Conservation (phyloP, 2,888 invertebrate genomes). For the Sialis lutaria region DNA sequence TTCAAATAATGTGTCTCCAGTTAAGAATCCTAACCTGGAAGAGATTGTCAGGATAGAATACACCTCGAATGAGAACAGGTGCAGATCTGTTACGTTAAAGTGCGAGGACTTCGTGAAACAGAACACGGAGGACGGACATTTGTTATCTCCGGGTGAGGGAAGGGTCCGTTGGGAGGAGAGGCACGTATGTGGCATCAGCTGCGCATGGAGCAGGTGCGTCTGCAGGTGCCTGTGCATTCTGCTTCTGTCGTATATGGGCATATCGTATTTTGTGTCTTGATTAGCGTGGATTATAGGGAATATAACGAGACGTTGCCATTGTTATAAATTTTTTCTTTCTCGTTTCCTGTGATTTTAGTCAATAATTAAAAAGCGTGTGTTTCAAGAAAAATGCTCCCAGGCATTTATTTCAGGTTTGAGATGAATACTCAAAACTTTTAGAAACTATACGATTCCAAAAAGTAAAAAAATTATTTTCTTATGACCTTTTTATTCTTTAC, state of each 20-base stretch:
- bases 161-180: background rate
- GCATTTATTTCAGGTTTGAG: too few relatives aligned
- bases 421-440: background rate
- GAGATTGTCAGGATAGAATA: too few relatives aligned
- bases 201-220: background rate
- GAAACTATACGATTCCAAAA: background rate
- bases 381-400: background rate
- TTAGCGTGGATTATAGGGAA: background rate
- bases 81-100: background rate
- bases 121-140: background rate
- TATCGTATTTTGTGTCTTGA: slow-evolving; percentile 1
- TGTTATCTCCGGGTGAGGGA: background rate
- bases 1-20: background rate
- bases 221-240: background rate
- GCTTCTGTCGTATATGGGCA: background rate
- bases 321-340: background rate
- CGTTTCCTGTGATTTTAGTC: background rate
- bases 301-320: background rate
- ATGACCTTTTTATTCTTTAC: too few relatives aligned
- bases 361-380: background rate
- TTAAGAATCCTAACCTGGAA: background rate
- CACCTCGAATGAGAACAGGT: background rate
- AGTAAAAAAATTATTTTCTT: too few relatives aligned
- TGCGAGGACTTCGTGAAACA: background rate
- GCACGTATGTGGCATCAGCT: slow-evolving; percentile 1